Evolutionary conservation across 2,888 invertebrate species (phyloP), one percentile per base, ranked within the genome.

Genomic region (Mactromeris polynyma): DNA sequence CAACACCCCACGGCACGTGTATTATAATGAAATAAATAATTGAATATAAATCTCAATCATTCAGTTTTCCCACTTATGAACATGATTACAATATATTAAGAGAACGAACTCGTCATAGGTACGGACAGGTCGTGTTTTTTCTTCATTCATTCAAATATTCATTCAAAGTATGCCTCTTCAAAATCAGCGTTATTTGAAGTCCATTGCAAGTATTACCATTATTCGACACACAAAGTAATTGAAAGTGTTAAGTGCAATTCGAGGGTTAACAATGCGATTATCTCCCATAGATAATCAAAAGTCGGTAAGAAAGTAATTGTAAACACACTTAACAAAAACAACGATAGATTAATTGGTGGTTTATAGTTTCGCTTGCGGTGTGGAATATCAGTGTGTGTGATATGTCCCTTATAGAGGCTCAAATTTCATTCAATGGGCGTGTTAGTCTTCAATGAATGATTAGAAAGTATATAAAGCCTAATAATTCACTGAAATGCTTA

Each of bases 371-470:
- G 36, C 73, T 73, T 33, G 19, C 33, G 36, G 36, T 33, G 36
- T 19, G 33, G 17, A 33, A 33, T 33, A 33, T 73, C 73, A 33
- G 0, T 6, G 73, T 73, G 73, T 73, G 73, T 73, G 73, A 73
- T 33, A 73, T 73, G 36, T 73, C 73, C 73, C 73, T 33, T 73
- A 73, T 33, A 19, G 73, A 73, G 33, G n/a, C 17, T 73, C 73
- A 14, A 2, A 26, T 73, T 73, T 73, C 31, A 73, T 33, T 36
- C 17, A 33, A 36, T 19, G 73, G 73, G 73, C 33, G 73, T 17
- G 36, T 73, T 73, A 19, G 19, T 33, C 19, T 33, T 19, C 11
- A 36, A 1, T 19, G 73, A 73, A 17, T 33, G 17, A 26, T 31
- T 78, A 36, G 6, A 36, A 33, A 1, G 33, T 33, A 73, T 73